phyloP scores from a whole-genome alignment of 2,888 invertebrate genomes.

The Cryptophagus acutangulus region DNA sequence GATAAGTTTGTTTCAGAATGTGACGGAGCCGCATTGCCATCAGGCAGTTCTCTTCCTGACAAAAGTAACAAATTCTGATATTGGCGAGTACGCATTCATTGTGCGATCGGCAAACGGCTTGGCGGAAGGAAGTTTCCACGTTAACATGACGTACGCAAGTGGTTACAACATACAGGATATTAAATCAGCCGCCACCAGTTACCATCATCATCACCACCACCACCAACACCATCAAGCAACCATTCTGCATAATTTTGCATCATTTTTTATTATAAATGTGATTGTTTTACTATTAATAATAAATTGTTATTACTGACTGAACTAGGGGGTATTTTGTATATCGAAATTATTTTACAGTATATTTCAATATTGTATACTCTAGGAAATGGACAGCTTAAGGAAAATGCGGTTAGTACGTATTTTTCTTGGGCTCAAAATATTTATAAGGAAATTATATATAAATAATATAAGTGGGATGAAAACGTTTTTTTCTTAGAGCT shows the following conservation, averaged over 20 bases:
- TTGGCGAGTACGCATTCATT: conserved; percentile 60
- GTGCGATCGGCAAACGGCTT: conserved; percentile 60
- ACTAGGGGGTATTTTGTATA: conserved; percentile 24
- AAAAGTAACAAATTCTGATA: conserved; percentile 54
- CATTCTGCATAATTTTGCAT: conserved; percentile 27
- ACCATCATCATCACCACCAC: conserved; percentile 10
- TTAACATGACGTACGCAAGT: conserved; percentile 56
- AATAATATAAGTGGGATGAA: background rate
- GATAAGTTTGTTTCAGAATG: conserved; percentile 54
- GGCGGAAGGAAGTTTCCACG: conserved; percentile 58
- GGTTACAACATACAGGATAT: conserved; percentile 41
- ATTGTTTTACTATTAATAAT: conserved; percentile 40
- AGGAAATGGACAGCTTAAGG: background rate
- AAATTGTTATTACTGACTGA: conserved; percentile 44
- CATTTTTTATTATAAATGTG: conserved; percentile 43
- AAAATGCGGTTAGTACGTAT: background rate
- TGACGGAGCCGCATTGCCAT: conserved; percentile 55
- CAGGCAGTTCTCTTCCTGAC: conserved; percentile 56
- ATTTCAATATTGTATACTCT: conserved; percentile 2
- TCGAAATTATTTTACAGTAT: background rate
- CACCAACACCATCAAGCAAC: conserved; percentile 6
- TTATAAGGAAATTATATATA: too few relatives aligned
- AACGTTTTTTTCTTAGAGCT: too few relatives aligned
- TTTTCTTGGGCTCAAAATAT: conserved; percentile 2
- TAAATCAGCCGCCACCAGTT: conserved; percentile 25